phyloP scores from a whole-genome alignment of 1,140 invertebrate species.

The Anastrepha obliqua region DNA sequence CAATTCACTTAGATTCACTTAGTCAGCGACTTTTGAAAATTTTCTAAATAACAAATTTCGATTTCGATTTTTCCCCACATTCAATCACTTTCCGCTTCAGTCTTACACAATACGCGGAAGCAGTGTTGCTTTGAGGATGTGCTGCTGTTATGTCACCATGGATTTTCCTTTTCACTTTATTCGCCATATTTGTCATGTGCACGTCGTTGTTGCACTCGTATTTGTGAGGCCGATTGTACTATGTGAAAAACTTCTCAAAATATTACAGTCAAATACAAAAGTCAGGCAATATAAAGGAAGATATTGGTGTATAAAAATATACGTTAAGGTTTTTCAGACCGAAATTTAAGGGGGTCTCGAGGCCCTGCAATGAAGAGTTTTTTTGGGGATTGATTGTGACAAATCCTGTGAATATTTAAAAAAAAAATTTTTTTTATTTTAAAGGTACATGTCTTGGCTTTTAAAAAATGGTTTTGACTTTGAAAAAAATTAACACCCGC shows the following conservation, averaged over 20 bases:
- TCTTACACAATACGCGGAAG: slow-evolving; percentile 43
- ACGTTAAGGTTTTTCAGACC: no score
- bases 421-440: no score
- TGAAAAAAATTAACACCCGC: no score
- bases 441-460: no score
- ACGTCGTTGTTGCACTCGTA: background rate
- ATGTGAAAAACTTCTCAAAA: background rate
- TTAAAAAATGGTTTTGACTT: no score
- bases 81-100: slow-evolving; percentile 31
- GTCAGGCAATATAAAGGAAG: no score
- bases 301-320: no score
- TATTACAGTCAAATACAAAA: background rate
- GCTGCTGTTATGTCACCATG: slow-evolving; percentile 37
- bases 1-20: background rate
- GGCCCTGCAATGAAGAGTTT: no score
- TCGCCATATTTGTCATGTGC: slow-evolving; percentile 16
- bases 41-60: background rate
- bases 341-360: no score
- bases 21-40: background rate
- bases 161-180: slow-evolving; percentile 29
- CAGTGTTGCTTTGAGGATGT: slow-evolving; percentile 43
- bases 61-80: slow-evolving; percentile 20
- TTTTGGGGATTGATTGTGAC: no score
- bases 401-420: no score
- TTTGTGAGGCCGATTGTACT: background rate